Percentiles rank a stretch among this genome's conserved stretches.
Evolutionary conservation across 1,140 invertebrate genomes (phyloP).

Genomic region (Uloborus diversus): DNA sequence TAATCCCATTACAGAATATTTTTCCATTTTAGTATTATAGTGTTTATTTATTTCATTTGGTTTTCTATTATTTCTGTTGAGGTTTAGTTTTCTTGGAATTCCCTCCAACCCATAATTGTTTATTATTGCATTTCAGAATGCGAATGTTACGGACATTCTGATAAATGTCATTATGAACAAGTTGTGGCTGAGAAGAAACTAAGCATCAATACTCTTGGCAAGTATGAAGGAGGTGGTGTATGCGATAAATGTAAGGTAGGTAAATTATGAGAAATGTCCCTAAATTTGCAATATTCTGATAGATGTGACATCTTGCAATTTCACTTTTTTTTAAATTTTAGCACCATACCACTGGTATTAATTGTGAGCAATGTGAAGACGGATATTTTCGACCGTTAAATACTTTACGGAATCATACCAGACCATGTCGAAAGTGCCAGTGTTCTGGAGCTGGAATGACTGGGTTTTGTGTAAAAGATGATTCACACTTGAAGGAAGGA

Average conservation of each 20-base stretch:
- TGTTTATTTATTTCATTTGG: too few species aligned
- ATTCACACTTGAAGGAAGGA: constrained; percentile 65
- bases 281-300: too few species aligned
- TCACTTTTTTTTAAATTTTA: constrained; percentile 58
- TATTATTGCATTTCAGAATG: constrained; percentile 71
- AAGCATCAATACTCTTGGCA: constrained; percentile 75
- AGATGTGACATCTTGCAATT: too few species aligned
- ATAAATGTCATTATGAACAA: constrained; percentile 81
- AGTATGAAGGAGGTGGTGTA: constrained; percentile 82
- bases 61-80: too few species aligned
- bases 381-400: constrained; percentile 70
- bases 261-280: too few species aligned
- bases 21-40: too few species aligned
- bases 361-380: constrained; percentile 84
- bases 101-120: too few species aligned
- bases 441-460: constrained; percentile 80
- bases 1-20: too few species aligned
- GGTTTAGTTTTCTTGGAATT: too few species aligned
- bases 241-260: constrained; percentile 83
- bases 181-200: constrained; percentile 71
- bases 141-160: constrained; percentile 87
- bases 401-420: constrained; percentile 72
- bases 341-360: constrained; percentile 79
- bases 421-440: constrained; percentile 82
- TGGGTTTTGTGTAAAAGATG: constrained; percentile 72